Conservation (phyloP, 2,113 vertebrate genomes). For the Brevimyrus niger region DNA sequence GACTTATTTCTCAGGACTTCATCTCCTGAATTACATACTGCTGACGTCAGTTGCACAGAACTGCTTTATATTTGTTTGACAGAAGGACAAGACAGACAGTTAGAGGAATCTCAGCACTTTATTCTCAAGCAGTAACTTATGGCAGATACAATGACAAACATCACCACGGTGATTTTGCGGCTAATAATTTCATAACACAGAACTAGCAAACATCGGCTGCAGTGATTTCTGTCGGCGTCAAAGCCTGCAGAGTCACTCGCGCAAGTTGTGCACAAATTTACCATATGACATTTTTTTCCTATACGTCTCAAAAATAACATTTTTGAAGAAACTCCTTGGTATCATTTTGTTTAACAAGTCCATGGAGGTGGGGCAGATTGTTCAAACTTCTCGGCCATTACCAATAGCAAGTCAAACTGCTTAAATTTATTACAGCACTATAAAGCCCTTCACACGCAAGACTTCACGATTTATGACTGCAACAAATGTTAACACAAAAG, state of each 20-base stretch:
- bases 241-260: conserved; percentile 33
- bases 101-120: conserved; percentile 44
- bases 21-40: neutral
- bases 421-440: conserved; percentile 43
- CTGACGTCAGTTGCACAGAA: neutral
- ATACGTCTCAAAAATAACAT: conserved; percentile 43
- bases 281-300: conserved; percentile 43
- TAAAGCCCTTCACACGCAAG: conserved; percentile 33
- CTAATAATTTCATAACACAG: conserved; percentile 49
- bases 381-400: conserved; percentile 14
- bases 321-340: conserved; percentile 25
- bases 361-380: conserved; percentile 36
- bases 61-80: neutral
- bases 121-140: conserved; percentile 56
- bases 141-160: conserved; percentile 56
- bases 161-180: conserved; percentile 53
- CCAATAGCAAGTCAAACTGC: conserved; percentile 7
- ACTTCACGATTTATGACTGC: conserved; percentile 34
- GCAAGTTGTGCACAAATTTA: conserved; percentile 35
- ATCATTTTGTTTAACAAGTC: conserved; percentile 43
- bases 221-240: conserved; percentile 23
- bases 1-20: neutral
- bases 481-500: conserved; percentile 37
- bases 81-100: conserved; percentile 19
- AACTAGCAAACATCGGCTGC: conserved; percentile 39